Evolutionary conservation across 64 coral and sea anemone species (phyloP).

Genomic region (Stichodactyla mertensii): DNA sequence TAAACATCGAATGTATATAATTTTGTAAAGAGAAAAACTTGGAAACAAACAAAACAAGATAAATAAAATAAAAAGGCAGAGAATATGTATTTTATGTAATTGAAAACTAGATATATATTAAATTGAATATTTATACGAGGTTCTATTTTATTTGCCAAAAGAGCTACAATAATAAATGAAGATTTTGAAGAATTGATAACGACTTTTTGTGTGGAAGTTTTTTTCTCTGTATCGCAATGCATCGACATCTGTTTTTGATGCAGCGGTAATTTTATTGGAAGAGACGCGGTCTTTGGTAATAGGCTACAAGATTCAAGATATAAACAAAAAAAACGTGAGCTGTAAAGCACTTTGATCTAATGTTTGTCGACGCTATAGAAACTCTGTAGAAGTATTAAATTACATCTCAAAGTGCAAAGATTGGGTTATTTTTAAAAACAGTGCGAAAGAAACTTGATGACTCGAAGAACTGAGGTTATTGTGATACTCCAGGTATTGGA

Average conservation of each 20-base stretch:
- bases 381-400: background rate
- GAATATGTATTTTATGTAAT: slow-evolving; percentile 20
- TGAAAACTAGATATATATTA: slow-evolving; percentile 13
- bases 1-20: background rate
- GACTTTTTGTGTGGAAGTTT: background rate
- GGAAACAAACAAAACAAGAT: background rate
- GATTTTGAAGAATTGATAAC: background rate
- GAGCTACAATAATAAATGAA: slow-evolving; percentile 2
- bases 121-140: slow-evolving; percentile 21
- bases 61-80: slow-evolving; percentile 11
- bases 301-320: background rate
- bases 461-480: background rate
- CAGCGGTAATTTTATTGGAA: too few relatives aligned
- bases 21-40: background rate
- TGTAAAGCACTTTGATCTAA: background rate
- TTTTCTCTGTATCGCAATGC: background rate
- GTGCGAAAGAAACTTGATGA: background rate
- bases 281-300: too few relatives aligned
- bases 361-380: background rate
- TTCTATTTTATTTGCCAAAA: slow-evolving; percentile 26
- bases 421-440: background rate
- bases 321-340: background rate
- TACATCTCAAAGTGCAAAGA: background rate
- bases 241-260: background rate
- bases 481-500: background rate